Base-by-base conservation (phyloP, 2,888 invertebrate species). In the Sphinx pinastri region DNA sequence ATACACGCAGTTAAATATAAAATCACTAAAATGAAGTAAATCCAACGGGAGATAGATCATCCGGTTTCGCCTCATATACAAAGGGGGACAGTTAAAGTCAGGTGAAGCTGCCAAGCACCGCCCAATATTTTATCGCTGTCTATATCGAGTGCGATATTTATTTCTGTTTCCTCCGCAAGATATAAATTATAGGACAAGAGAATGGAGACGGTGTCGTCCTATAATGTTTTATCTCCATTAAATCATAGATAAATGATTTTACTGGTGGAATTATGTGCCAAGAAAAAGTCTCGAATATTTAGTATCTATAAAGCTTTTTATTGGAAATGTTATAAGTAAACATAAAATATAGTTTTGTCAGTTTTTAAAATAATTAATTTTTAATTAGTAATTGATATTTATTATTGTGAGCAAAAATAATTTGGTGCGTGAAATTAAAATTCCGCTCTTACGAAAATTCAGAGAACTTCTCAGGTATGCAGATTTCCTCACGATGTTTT, bases 1-100 rank as follows among this genome's bases (percentile, higher is more conserved):
- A 25, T 25, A 25, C 25, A 2, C 2, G 8, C 38, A 38, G 38
- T 38, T 38, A 7, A 38, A 38, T 38, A 38, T 6, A 38, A 38
- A 38, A 38, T 38, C 38, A 38, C 38, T 38, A 69, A 69, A 59
- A 68, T 49, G 38, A 60, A 52, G 19, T 19, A 52, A 60, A 52
- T 45, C 51, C 51, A 60, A 38, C 31, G 38, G n/a, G 52, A 54
- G 16, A 31, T 54, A 69, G 54, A 54, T 60, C 60, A 69, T 69
- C 45, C 54, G 45, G 60, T 69, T 60, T 51, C 54, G 69, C 60
- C 38, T 54, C 60, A 59, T 60, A 60, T 69, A 69, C 38, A 52
- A 63, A 63, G 49, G 60, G 60, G 60, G 63, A 60, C 69, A 54
- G 69, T 69, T 69, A 69, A 69, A 69, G 38, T 69, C 60, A 63